Evolutionary conservation across 2,888 invertebrate species (phyloP).

Genomic region (Anodontia alba): DNA sequence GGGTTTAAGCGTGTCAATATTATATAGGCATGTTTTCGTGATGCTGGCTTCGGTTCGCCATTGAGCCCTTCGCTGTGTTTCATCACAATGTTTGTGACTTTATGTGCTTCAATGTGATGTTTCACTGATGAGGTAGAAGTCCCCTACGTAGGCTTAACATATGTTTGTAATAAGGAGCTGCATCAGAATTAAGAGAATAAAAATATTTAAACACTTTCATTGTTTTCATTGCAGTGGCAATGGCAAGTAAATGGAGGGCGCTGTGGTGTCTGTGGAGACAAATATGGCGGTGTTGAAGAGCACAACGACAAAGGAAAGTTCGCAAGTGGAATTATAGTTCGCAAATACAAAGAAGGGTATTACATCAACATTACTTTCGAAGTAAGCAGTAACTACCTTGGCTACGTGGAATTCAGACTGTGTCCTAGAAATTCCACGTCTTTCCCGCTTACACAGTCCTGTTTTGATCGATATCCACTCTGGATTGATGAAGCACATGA

Average conservation of each 20-base stretch:
- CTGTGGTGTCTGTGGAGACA: constrained; percentile 96
- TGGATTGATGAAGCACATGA: constrained; percentile 75
- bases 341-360: constrained; percentile 79
- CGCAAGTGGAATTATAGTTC: constrained; percentile 80
- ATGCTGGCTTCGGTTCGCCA: no score
- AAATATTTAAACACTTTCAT: no score
- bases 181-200: no score
- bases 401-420: constrained; percentile 84
- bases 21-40: no score
- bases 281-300: constrained; percentile 86
- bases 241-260: constrained; percentile 87
- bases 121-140: no score
- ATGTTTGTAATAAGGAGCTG: no score
- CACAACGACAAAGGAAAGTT: constrained; percentile 82
- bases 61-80: no score
- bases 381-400: constrained; percentile 82
- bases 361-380: constrained; percentile 81
- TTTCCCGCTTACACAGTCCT: constrained; percentile 77
- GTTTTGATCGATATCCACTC: constrained; percentile 80
- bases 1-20: no score
- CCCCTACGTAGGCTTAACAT: no score
- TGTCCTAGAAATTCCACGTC: constrained; percentile 79
- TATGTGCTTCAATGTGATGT: no score
- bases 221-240: constrained; percentile 69
- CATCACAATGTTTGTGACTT: no score